These are phyloP conservation scores for Pygoscelis antarcticus DNA, from an alignment of 2,113 vertebrate species.

Conservation along the genomic window DNA sequence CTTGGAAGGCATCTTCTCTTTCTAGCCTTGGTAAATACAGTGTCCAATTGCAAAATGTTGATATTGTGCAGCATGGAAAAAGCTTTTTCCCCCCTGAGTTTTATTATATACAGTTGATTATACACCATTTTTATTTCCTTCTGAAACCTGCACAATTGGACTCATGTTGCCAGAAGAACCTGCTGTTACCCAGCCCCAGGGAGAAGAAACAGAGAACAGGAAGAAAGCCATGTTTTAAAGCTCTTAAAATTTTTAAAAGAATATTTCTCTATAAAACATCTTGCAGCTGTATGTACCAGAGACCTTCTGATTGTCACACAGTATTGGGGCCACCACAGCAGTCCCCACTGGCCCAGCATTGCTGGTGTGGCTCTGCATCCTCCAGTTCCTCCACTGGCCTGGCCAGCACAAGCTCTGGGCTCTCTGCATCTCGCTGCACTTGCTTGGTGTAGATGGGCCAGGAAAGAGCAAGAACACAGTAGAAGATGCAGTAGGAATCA, in stretches of 20 bases:
- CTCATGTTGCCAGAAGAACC: conserved; percentile 63
- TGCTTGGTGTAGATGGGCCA: neutral
- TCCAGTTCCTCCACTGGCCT: neutral
- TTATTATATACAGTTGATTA: conserved; percentile 63
- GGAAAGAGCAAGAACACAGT: neutral
- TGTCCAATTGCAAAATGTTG: conserved; percentile 62
- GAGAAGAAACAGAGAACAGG: conserved; percentile 56
- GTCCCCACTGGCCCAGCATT: neutral
- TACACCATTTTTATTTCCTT: conserved; percentile 63
- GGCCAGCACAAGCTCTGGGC: neutral
- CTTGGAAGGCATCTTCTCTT: conserved; percentile 34
- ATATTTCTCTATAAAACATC: conserved; percentile 3
- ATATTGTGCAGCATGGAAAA: conserved; percentile 67
- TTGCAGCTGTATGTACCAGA: neutral
- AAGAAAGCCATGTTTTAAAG: conserved; percentile 53
- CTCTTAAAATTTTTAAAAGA: conserved; percentile 39
- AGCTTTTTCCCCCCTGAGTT: conserved; percentile 60
- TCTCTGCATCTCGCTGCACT: neutral
- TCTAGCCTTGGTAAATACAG: conserved; percentile 34
- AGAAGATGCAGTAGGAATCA: neutral
- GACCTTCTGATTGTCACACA: neutral
- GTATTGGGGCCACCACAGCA: neutral
- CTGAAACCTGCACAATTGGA: conserved; percentile 70
- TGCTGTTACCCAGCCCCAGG: conserved; percentile 67
- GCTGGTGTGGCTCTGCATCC: neutral